Conservation (phyloP, 2,888 invertebrate genomes). For the Cyclophora albipunctata region DNA sequence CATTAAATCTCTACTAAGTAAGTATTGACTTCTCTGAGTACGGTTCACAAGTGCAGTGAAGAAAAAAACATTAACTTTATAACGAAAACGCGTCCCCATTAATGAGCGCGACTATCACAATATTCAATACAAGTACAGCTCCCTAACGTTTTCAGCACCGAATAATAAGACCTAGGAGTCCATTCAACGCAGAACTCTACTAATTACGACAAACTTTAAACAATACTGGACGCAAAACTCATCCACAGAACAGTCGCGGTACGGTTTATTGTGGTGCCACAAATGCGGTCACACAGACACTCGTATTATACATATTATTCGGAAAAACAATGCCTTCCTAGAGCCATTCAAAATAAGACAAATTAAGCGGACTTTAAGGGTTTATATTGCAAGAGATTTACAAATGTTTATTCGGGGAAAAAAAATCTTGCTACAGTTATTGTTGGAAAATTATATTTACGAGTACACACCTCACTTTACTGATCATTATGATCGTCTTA, state of each 20-base stretch:
- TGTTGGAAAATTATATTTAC: too few species aligned
- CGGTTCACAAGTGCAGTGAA: too few species aligned
- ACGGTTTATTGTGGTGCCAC: conserved; percentile 62
- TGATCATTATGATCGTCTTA: too few species aligned
- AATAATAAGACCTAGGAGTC: conserved; percentile 63
- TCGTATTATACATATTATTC: conserved; percentile 70
- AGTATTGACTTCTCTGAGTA: too few species aligned
- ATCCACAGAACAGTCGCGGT: conserved; percentile 64
- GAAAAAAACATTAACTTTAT: too few species aligned
- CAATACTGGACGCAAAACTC: conserved; percentile 73
- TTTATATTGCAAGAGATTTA: too few species aligned
- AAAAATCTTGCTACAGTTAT: too few species aligned
- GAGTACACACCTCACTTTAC: too few species aligned
- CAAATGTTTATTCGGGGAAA: too few species aligned
- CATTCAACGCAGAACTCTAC: conserved; percentile 67
- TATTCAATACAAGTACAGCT: conserved; percentile 15
- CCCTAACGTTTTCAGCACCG: conserved; percentile 32
- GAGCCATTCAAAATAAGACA: conserved; percentile 63
- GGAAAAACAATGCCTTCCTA: conserved; percentile 66
- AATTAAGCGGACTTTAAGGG: conserved; percentile 50
- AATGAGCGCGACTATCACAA: conserved; percentile 18
- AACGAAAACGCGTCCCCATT: conserved; percentile 1
- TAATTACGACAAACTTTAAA: conserved; percentile 75
- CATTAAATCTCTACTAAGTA: too few species aligned
- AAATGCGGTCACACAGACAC: conserved; percentile 69